Conservation (phyloP, 2,888 invertebrate species). For the Cylloceria caligata region DNA sequence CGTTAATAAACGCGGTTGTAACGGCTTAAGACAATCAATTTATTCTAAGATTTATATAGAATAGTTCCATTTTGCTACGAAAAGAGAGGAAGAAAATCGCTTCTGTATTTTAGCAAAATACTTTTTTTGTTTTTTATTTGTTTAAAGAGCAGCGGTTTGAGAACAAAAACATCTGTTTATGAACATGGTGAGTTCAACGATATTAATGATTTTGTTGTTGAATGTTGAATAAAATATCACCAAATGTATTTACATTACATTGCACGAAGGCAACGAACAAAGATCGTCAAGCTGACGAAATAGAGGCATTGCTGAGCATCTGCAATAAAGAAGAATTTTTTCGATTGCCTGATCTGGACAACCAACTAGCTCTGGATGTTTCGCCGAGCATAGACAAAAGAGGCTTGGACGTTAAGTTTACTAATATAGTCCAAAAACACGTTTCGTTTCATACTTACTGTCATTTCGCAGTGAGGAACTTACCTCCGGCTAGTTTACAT, state of each 20-base stretch:
- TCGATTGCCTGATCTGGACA: neutral
- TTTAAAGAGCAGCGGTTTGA: neutral
- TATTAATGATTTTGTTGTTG: neutral
- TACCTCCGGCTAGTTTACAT: slow-evolving; percentile 74
- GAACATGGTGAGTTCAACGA: neutral
- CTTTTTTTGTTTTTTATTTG: neutral
- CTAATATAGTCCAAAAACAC: neutral
- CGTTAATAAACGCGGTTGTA: neutral
- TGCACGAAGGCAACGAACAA: slow-evolving; percentile 34
- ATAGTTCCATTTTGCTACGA: neutral
- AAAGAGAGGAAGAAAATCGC: neutral
- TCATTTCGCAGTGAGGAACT: slow-evolving; percentile 67
- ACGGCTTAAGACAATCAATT: neutral
- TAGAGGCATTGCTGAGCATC: slow-evolving; percentile 73
- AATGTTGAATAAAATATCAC: neutral
- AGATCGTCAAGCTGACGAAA: slow-evolving; percentile 74
- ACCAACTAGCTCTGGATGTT: slow-evolving; percentile 39
- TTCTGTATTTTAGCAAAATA: neutral
- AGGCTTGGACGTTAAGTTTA: slow-evolving; percentile 30
- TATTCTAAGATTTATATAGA: neutral
- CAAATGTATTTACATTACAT: neutral
- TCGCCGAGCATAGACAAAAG: slow-evolving; percentile 19
- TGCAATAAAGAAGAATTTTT: slow-evolving; percentile 72
- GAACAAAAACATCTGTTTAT: neutral
- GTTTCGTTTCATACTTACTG: neutral